Percentiles rank a stretch among this genome's conserved stretches.
phyloP scores from a whole-genome alignment of 2,113 vertebrate species.

The Chionomys nivalis region DNA sequence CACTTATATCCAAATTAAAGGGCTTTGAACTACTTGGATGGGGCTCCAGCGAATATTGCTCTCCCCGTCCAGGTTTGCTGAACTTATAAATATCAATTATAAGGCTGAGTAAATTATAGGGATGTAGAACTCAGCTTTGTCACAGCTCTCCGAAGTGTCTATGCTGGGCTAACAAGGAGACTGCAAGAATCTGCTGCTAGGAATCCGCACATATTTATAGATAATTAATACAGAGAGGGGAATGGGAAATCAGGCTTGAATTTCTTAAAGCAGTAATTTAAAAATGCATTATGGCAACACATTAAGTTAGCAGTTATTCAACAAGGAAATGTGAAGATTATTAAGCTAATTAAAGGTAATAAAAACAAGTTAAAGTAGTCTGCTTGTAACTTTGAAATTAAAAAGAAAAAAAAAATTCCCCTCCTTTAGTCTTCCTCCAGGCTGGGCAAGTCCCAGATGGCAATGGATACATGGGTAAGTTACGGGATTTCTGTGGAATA shows the following conservation, averaged over 20 bases:
- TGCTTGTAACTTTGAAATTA: conserved; percentile 74
- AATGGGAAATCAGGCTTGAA: conserved; percentile 84
- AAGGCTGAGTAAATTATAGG: conserved; percentile 83
- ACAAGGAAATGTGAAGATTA: conserved; percentile 88
- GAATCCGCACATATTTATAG: conserved; percentile 86
- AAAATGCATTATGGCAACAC: conserved; percentile 85
- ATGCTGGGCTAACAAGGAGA: conserved; percentile 81
- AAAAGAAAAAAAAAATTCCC: conserved; percentile 24
- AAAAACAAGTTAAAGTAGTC: conserved; percentile 83
- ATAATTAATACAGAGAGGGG: conserved; percentile 87
- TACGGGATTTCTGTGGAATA: conserved; percentile 49
- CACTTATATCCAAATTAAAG: conserved; percentile 72
- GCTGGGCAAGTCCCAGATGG: conserved; percentile 66
- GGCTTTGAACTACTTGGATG: conserved; percentile 73
- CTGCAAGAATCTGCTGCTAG: conserved; percentile 84
- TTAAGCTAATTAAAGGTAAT: conserved; percentile 86
- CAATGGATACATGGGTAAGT: conserved; percentile 62
- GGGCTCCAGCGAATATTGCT: conserved; percentile 72
- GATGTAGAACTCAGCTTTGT: conserved; percentile 79
- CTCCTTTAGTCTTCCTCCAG: conserved; percentile 57
- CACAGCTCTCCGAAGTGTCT: conserved; percentile 81
- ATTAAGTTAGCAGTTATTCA: conserved; percentile 87
- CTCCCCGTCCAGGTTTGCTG: conserved; percentile 73
- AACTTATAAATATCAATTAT: conserved; percentile 84
- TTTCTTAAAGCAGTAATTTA: conserved; percentile 87